Evolutionary conservation across 2,113 vertebrate species (phyloP), one percentile per base, ranked within the genome.

Genomic region (Ptychochromis oligacanthus): DNA sequence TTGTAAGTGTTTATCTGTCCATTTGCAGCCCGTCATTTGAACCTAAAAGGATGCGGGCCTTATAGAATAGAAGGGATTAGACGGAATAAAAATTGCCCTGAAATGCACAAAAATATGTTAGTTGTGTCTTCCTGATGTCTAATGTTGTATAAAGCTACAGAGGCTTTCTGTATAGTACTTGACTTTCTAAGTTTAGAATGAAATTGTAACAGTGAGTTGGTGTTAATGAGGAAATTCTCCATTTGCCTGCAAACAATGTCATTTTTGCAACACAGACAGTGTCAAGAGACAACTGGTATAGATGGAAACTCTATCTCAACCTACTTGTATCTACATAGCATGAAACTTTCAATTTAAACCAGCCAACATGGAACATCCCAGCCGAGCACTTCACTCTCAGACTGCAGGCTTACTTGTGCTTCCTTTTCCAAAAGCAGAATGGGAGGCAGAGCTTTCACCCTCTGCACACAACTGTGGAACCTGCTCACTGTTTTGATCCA

Each of bases 1-100:
- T 4, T 31, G 28, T 43, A 65, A 67, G 60, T 24, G 57, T 86
- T 85, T 77, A 82, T 88, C 57, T 83, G 61, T 75, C 59, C 43
- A 77, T 82, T 79, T 70, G 61, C 81, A 36, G 59, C 22, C 20
- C 75, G 34, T 18, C 59, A 24, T 81, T 79, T 74, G 78, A 83
- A 90, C 74, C 77, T 78, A 52, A 31, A 54, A 61, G 61, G 64
- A 84, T 57, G 40, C 1, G 13, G 18, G 54, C 6, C 5, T 31
- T 72, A 72, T 52, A 52, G 65, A 79, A 74, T 4, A 43, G 34
- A 67, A 2, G 20, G 52, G 38, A 67, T 61, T 28, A 18, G n/a
- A 72, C 65, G 31, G 17, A 60, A 59, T 59, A 43, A 59, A 56
- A 61, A 56, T 49, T 11, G 22, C 40, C 57, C 12, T 34, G 52